Evolutionary conservation across 1,140 invertebrate genomes (phyloP).

Genomic region (Choristoneura fumiferana): DNA sequence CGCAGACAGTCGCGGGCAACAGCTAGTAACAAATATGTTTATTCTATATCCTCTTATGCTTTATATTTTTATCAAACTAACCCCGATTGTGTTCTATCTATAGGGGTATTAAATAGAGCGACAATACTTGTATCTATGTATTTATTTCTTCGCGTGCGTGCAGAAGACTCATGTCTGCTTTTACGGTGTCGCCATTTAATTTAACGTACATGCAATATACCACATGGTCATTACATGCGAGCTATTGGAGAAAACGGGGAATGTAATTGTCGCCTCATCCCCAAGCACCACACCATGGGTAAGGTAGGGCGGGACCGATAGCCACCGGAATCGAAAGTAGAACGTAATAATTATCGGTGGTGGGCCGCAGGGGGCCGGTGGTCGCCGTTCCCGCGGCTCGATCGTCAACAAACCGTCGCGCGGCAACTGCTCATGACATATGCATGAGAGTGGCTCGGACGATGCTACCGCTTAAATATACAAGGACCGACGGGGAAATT

Average conservation of each 20-base stretch:
- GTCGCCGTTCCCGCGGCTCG: conserved; percentile 61
- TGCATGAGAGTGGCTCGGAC: conserved; percentile 70
- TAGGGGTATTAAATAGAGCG: conserved; percentile 47
- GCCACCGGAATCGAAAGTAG: conserved; percentile 63
- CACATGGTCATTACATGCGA: conserved; percentile 54
- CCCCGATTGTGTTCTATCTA: conserved; percentile 30
- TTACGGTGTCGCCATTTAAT: conserved; percentile 67
- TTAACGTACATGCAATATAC: conserved; percentile 60
- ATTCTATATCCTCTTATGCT: too few relatives aligned
- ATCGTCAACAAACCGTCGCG: conserved; percentile 76
- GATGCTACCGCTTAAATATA: conserved; percentile 68
- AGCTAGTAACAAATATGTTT: too few relatives aligned
- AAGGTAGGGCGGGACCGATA: conserved; percentile 53
- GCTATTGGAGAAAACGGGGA: conserved; percentile 54
- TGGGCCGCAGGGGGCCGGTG: conserved; percentile 49
- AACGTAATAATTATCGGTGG: conserved; percentile 72
- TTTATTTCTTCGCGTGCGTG: conserved; percentile 61
- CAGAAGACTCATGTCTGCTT: conserved; percentile 52
- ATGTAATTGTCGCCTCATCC: conserved; percentile 73
- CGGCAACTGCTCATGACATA: conserved; percentile 76
- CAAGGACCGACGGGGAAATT: conserved; percentile 71
- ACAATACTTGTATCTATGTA: too few relatives aligned
- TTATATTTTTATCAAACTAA: conserved; percentile 26
- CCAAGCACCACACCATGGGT: conserved; percentile 29
- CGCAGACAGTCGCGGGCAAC: too few relatives aligned